These are phyloP conservation scores for Lypha dubia DNA, from an alignment of 2,888 invertebrate species.

Conservation along the genomic window DNA sequence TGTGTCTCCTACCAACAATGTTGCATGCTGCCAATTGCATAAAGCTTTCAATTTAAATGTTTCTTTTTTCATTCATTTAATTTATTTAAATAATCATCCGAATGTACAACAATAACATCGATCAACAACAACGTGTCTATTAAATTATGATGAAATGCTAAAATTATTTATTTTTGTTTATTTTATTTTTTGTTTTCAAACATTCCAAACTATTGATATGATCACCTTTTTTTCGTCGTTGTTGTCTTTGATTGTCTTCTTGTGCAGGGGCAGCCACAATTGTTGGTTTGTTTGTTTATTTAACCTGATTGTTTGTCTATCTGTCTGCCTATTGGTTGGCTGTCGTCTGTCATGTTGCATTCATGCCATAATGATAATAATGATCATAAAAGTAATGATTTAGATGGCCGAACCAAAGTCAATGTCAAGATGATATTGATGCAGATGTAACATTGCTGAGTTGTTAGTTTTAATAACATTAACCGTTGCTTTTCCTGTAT, in stretches of 20 bases:
- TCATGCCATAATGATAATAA: constrained; percentile 42
- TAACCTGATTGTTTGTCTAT: constrained; percentile 57
- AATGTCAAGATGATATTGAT: constrained; percentile 48
- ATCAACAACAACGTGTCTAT: constrained; percentile 72
- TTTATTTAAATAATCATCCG: constrained; percentile 67
- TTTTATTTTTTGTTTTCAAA: neutral
- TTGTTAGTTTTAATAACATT: constrained; percentile 69
- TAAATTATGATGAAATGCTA: constrained; percentile 68
- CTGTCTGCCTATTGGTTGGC: constrained; percentile 32
- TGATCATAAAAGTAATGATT: constrained; percentile 45
- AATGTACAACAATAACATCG: constrained; percentile 66
- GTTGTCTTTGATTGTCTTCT: constrained; percentile 15
- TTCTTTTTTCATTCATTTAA: constrained; percentile 65
- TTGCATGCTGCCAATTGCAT: constrained; percentile 19
- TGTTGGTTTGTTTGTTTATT: constrained; percentile 50
- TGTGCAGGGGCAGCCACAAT: constrained; percentile 26
- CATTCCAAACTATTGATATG: constrained; percentile 26
- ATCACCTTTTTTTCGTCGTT: neutral
- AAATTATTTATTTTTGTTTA: no score
- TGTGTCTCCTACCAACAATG: neutral
- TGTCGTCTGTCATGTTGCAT: constrained; percentile 51
- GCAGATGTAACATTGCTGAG: constrained; percentile 66
- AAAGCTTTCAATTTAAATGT: constrained; percentile 6
- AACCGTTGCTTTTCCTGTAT: constrained; percentile 67
- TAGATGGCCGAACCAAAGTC: constrained; percentile 23